Evolutionary conservation across 2,113 vertebrate species (phyloP).

Genomic region (Pavo muticus): DNA sequence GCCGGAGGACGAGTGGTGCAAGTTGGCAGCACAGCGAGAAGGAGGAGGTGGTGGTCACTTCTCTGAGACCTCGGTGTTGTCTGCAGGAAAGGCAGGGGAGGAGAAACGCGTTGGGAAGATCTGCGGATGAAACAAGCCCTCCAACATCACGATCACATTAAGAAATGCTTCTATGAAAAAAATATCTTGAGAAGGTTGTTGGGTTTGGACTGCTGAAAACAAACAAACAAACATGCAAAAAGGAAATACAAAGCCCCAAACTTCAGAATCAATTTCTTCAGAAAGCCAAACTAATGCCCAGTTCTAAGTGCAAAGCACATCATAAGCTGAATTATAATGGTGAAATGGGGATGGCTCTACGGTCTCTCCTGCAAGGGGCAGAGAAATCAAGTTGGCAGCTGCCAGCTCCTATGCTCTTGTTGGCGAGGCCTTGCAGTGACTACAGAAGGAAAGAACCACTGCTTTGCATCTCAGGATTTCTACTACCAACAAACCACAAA

Average conservation of each 20-base stretch:
- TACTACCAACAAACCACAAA: background rate
- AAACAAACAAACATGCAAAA: background rate
- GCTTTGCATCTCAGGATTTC: background rate
- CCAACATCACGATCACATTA: background rate
- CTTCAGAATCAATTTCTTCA: background rate
- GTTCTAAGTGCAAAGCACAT: background rate
- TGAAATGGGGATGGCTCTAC: background rate
- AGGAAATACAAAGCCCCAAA: background rate
- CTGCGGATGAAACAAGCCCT: background rate
- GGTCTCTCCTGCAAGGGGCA: background rate
- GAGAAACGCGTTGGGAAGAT: background rate
- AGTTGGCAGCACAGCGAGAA: background rate
- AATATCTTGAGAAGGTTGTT: background rate
- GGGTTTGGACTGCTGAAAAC: background rate
- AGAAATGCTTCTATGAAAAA: background rate
- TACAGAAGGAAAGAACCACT: background rate
- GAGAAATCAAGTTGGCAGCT: background rate
- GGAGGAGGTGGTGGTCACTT: background rate
- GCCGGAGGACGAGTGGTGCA: background rate
- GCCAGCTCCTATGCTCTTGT: background rate
- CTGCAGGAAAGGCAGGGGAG: background rate
- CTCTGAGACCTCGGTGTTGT: background rate
- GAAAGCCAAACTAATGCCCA: background rate
- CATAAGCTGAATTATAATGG: background rate
- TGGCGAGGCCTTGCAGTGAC: background rate